A percentile compares a stretch with the other conserved stretches of the same genome.
Evolutionary conservation across 2,888 invertebrate genomes (phyloP).

Genomic region (Glaucopsyche alexis): DNA sequence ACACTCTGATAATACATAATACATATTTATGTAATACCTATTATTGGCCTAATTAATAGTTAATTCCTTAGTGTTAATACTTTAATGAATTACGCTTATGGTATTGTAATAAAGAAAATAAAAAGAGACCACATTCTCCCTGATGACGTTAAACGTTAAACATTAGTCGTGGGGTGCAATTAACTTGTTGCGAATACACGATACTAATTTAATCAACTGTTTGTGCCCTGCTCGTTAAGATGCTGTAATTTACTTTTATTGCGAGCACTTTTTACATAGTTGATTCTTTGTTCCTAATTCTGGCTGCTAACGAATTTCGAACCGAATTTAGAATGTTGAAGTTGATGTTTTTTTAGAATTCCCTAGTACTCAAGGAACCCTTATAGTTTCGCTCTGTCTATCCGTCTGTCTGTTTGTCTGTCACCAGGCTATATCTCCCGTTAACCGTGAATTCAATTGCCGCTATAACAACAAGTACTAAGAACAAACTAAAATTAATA

Average conservation of each 20-base stretch:
- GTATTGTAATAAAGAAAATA: too few species aligned
- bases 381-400: too few species aligned
- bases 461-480: too few species aligned
- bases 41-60: too few species aligned
- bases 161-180: constrained; percentile 10
- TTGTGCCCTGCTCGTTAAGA: constrained; percentile 21
- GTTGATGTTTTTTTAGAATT: not conserved
- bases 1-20: too few species aligned
- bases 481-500: not conserved
- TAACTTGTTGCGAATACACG: constrained; percentile 27
- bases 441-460: too few species aligned
- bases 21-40: too few species aligned
- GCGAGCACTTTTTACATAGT: not conserved
- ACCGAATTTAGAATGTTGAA: not conserved
- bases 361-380: not conserved
- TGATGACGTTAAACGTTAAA: not conserved
- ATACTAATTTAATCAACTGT: constrained; percentile 21
- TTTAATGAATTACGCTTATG: too few species aligned
- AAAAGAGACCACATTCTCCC: too few species aligned
- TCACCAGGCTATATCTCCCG: too few species aligned
- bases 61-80: too few species aligned
- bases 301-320: not conserved
- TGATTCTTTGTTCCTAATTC: not conserved
- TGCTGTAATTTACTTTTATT: constrained; percentile 23
- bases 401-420: too few species aligned